These are phyloP conservation scores for Trachelus stipa DNA, from an alignment of 2,888 invertebrate species.

Conservation along the genomic window DNA sequence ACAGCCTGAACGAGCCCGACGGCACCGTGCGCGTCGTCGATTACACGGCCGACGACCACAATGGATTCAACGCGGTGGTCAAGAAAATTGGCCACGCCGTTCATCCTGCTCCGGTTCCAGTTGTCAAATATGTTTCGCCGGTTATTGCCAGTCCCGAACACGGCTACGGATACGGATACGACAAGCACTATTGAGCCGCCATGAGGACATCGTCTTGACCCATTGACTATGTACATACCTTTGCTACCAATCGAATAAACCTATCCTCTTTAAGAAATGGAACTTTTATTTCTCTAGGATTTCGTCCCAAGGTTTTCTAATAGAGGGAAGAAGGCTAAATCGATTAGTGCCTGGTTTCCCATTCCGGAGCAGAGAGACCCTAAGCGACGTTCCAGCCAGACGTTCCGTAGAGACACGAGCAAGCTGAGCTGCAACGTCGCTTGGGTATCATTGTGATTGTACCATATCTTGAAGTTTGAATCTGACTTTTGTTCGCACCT, in stretches of 20 bases:
- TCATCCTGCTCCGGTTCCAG: constrained; percentile 51
- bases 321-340: neutral
- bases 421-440: too few species aligned
- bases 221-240: neutral
- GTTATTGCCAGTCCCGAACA: constrained; percentile 30
- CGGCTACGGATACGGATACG: constrained; percentile 49
- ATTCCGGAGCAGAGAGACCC: neutral
- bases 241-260: neutral
- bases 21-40: constrained; percentile 63
- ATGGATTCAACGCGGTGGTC: constrained; percentile 63
- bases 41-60: constrained; percentile 63
- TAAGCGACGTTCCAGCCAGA: too few species aligned
- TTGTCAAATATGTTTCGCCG: constrained; percentile 54
- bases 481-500: neutral
- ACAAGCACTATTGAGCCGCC: constrained; percentile 43
- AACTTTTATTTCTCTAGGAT: neutral
- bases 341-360: neutral
- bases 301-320: neutral
- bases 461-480: neutral
- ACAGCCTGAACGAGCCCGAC: constrained; percentile 63
- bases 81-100: constrained; percentile 59
- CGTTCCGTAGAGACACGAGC: too few species aligned
- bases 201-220: neutral
- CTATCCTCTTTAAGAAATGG: neutral
- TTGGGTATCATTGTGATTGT: too few species aligned